Base-by-base conservation (phyloP, 2,797 vertebrate species). In the Anniella stebbinsi region DNA sequence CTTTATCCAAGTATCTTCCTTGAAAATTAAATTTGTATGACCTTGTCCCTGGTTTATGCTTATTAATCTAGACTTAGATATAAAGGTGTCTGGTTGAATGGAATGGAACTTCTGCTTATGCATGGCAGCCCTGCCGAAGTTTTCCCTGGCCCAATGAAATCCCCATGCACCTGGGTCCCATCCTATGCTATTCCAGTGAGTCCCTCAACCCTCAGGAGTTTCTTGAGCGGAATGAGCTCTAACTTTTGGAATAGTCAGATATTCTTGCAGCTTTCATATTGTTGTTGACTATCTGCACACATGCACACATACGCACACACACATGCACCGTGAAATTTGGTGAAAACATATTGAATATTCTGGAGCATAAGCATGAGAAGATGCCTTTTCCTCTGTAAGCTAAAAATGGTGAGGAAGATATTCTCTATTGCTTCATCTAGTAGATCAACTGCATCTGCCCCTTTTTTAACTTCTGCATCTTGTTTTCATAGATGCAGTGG, bases 401-500 rank as follows among this genome's bases (percentile, higher is more conserved):
- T 25, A 70, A 41, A 48, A 81, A 54, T 88, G 8, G 1, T 81
- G 30, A 28, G 18, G 4, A 88, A 54, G 3, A 11, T 45, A 66
- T 30, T 10, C 67, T 83, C 80, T 69, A 10, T 36, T 84, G 41
- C 41, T 75, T 18, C 23, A 17, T 85, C 28, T 76, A 33, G 17
- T 13, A 9, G 25, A 51, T 23, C 41, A 87, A 17, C 87, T 94
- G 41, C 45, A 91, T 30, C 92, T 80, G 57, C 48, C 88, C 93
- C 45, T 91, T 78, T 23, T 48, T 93, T 54, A 88, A 91, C 76
- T 89, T 95, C 93, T 95, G 75, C 95, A 94, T 93, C 91, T 94
- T 96, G 6, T 96, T 94, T 95, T 92, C 94, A 94, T 95, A 99
- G 99, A 99, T 97, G 92, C 97, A 87, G 98, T 99, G 97, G 98